Base-by-base conservation (phyloP, 2,797 vertebrate species). In the Numenius phaeopus region DNA sequence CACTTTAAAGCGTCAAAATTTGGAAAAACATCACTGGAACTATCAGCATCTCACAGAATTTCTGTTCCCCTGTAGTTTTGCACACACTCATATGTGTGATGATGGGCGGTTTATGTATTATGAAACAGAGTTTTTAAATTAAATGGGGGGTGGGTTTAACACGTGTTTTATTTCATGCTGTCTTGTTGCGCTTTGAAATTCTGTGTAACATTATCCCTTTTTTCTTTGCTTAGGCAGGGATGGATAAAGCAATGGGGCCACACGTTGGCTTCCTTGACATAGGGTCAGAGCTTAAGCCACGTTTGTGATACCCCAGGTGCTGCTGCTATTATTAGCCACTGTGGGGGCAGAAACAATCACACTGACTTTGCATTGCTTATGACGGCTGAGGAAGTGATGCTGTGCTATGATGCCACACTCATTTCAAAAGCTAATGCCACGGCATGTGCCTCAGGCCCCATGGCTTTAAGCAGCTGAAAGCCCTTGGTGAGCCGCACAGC, bases 301-400 rank as follows among this genome's bases (percentile, higher is more conserved):
- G 8, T 14, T 49, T 6, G 0, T 14, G 61, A 18, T 30, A 52
- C 34, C 2, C 0, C 23, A 18, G 22, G 6, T 21, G 29, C 58
- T 40, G n/a, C 14, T 40, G 29, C 26, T 55, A 4, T 50, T 61
- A 61, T 50, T 37, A 58, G 42, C 27, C 15, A 11, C 61, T 6
- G 15, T 10, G 37, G 24, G 39, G 34, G 11, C 57, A 90, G 55
- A 88, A 88, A 11, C 32, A 37, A 37, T 32, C 30, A 5, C 9
- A 1, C n/a, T 52, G 71, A 27, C n/a, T 34, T 27, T 50, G 37
- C 18, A 3, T 30, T 24, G 57, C 29, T 10, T 49, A 47, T 40
- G 46, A 34, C 11, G n/a, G 52, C 5, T 54, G 44, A 58, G 0
- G 2, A 54, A 40, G 24, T 9, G 17, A 20, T 3, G 10, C 67